These are phyloP conservation scores for Diaphora mendica DNA, from an alignment of 2,888 invertebrate genomes.

Conservation along the genomic window DNA sequence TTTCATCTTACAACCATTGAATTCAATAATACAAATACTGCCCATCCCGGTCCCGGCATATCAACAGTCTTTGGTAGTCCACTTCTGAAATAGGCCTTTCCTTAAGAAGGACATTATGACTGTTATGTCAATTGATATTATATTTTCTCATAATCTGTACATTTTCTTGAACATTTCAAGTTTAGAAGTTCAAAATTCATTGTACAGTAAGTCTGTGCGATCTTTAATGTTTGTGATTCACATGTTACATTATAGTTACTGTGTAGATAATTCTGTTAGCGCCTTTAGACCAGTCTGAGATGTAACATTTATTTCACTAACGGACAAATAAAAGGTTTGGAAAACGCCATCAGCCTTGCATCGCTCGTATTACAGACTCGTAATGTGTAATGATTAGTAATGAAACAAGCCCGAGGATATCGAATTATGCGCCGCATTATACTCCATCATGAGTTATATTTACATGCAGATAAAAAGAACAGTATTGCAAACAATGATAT, in stretches of 20 bases:
- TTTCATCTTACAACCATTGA: not conserved
- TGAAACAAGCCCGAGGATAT: not conserved
- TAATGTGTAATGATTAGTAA: not conserved
- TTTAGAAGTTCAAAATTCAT: no score
- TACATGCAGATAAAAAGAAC: not conserved
- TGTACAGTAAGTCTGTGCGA: not conserved
- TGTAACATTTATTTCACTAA: not conserved
- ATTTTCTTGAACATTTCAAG: no score
- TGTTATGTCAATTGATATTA: no score
- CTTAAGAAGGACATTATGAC: no score
- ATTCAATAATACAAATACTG: not conserved
- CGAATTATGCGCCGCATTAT: not conserved
- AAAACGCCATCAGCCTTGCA: not conserved
- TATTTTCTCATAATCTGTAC: not conserved
- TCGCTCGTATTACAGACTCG: not conserved
- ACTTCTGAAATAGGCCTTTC: no score
- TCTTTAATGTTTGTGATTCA: not conserved
- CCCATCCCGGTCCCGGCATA: not conserved
- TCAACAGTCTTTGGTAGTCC: not conserved
- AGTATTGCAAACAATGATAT: not conserved
- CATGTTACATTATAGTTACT: not conserved
- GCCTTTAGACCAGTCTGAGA: not conserved
- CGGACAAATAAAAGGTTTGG: not conserved
- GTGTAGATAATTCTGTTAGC: not conserved
- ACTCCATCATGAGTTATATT: not conserved